Base-by-base conservation (phyloP, 2,888 invertebrate genomes). In the Eupithecia exiguata region DNA sequence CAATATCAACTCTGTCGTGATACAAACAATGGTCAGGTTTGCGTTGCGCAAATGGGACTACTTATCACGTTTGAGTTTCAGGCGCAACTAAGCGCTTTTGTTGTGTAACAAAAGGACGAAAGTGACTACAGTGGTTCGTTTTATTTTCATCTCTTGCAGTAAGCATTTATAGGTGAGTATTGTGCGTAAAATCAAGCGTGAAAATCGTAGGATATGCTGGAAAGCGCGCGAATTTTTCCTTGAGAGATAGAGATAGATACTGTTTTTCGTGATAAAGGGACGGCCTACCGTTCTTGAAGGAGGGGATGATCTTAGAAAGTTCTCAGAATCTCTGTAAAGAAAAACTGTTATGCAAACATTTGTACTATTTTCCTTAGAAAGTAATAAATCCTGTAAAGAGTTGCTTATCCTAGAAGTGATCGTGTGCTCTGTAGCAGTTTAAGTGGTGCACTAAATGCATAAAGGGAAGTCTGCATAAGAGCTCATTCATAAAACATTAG, bases 401-500 rank as follows among this genome's bases (percentile, higher is more conserved):
- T 21, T 43, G 25, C 21, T 18, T 35, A 35, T 18, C 38, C 69
- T 53, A 36, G 30, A 49, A 16, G 40, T 36, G 49, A 49, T 49
- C 66, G 66, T 40, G 62, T 67, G 36, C n/a, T 70, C 49, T 71
- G 66, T 65, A 71, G 68, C 43, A 66, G 73, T 61, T 71, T 74
- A 77, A 80, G 75, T 74, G 77, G 75, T 65, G 75, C 78, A 77
- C 78, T 79, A 82, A 80, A 84, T 83, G 82, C 79, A 81, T 82
- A 82, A 81, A 83, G 79, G 81, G 78, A 82, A 87, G 89, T 90
- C 87, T 91, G 91, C 91, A 91, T 92, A 85, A 85, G 80, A 88
- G 83, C 90, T 93, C 91, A 92, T 94, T 90, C 91, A 93, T 93
- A 93, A 93, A 90, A 92, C 93, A 93, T 93, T 86, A 89, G 88